Conservation (phyloP, 2,888 invertebrate genomes). For the Zeuzera pyrina region DNA sequence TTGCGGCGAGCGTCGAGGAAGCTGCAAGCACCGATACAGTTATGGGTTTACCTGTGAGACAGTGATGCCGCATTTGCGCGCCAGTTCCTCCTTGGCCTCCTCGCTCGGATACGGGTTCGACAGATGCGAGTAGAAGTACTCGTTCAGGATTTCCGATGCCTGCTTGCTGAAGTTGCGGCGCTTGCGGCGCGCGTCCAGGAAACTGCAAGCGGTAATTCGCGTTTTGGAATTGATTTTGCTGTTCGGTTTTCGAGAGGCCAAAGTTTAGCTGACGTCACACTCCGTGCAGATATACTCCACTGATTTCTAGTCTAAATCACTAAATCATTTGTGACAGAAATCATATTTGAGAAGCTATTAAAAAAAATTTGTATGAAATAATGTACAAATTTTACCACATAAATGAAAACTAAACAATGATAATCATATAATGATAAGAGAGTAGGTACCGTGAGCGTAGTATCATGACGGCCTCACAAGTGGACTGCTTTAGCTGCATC, state of each 20-base stretch:
- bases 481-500: conserved; percentile 99
- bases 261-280: conserved; percentile 35
- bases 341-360: no score
- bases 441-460: conserved; percentile 79
- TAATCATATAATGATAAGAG: background rate
- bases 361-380: no score
- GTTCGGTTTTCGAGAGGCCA: conserved; percentile 35
- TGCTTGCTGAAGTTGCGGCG: conserved; percentile 99
- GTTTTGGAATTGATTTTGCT: conserved; percentile 4
- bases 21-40: background rate
- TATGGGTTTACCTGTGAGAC: conserved; percentile 84
- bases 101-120: conserved; percentile 99
- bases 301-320: no score
- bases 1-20: conserved; percentile 63
- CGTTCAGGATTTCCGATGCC: conserved; percentile 98
- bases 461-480: conserved; percentile 99
- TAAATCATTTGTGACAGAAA: no score
- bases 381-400: background rate
- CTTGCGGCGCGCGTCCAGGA: conserved; percentile 87
- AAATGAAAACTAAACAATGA: background rate
- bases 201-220: conserved; percentile 59
- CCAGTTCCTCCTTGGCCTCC: conserved; percentile 99
- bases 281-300: no score
- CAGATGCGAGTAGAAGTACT: conserved; percentile 99
- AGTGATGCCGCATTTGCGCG: conserved; percentile 98